phyloP scores from a whole-genome alignment of 2,797 vertebrate genomes.

The Rhynchotus rufescens region DNA sequence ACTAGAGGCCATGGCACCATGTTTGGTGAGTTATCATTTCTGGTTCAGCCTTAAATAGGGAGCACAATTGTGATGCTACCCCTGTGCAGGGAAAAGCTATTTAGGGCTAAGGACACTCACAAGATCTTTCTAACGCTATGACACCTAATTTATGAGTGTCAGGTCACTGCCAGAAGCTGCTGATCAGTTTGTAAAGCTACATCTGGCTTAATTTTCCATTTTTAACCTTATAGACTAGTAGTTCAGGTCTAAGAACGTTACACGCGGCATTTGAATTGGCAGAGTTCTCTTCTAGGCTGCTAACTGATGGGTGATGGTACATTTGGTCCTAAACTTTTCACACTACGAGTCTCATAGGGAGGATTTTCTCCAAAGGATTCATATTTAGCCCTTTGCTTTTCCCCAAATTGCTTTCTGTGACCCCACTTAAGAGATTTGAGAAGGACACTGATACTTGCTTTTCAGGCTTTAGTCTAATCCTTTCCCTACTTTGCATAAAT shows the following conservation, averaged over 20 bases:
- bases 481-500: slow-evolving; percentile 31
- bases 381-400: background rate
- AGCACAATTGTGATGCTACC: background rate
- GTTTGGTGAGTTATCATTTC: slow-evolving; percentile 29
- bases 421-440: slow-evolving; percentile 8
- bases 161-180: slow-evolving; percentile 64
- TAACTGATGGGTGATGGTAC: slow-evolving; percentile 17
- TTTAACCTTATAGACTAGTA: background rate
- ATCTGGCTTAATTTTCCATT: slow-evolving; percentile 73
- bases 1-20: background rate
- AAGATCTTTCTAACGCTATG: slow-evolving; percentile 42
- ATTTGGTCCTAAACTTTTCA: background rate
- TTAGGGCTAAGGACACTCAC: slow-evolving; percentile 44
- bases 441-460: slow-evolving; percentile 14
- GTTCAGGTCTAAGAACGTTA: slow-evolving; percentile 4
- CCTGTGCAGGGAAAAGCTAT: background rate
- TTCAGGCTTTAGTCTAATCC: slow-evolving; percentile 23
- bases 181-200: slow-evolving; percentile 70
- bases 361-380: slow-evolving; percentile 6
- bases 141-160: background rate
- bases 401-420: slow-evolving; percentile 20
- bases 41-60: slow-evolving; percentile 33
- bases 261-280: background rate
- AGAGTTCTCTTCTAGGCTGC: slow-evolving; percentile 9
- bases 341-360: background rate